These are phyloP conservation scores for Rhorus exstirpatorius DNA, from an alignment of 2,888 invertebrate genomes.

Conservation along the genomic window DNA sequence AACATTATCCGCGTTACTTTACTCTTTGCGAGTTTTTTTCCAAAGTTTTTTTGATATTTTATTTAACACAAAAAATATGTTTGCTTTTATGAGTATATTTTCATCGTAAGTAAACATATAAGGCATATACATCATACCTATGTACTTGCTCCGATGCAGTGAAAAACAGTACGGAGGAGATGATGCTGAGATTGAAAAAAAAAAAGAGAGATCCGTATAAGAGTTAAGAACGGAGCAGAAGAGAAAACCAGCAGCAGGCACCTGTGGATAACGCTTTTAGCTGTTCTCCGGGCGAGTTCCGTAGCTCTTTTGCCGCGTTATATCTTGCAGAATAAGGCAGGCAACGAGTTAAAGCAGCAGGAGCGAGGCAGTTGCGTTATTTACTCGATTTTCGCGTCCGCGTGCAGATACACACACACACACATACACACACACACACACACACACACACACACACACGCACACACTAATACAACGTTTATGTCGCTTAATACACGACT, in stretches of 20 bases:
- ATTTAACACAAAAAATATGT: not conserved
- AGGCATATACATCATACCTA: too few relatives aligned
- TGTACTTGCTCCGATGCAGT: not conserved
- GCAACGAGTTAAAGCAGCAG: slow-evolving; percentile 38
- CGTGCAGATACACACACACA: not conserved
- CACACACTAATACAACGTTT: not conserved
- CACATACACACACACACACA: not conserved
- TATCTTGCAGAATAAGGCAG: slow-evolving; percentile 37
- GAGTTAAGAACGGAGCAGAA: slow-evolving; percentile 5
- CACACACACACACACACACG: not conserved
- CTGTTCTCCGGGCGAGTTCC: slow-evolving; percentile 35
- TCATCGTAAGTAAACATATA: not conserved
- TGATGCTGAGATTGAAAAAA: slow-evolving; percentile 18
- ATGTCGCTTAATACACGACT: slow-evolving; percentile 23
- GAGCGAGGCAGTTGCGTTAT: slow-evolving; percentile 15
- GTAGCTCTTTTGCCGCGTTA: slow-evolving; percentile 28
- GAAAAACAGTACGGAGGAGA: not conserved
- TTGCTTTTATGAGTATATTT: not conserved
- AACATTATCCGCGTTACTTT: too few relatives aligned
- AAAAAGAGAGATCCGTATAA: slow-evolving; percentile 1
- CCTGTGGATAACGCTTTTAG: slow-evolving; percentile 63
- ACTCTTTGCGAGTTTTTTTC: too few relatives aligned
- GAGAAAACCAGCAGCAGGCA: slow-evolving; percentile 49
- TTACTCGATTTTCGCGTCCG: slow-evolving; percentile 49
- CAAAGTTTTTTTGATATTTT: not conserved